Conservation (phyloP, 2,797 vertebrate species). For the Eutrigla gurnardus region DNA sequence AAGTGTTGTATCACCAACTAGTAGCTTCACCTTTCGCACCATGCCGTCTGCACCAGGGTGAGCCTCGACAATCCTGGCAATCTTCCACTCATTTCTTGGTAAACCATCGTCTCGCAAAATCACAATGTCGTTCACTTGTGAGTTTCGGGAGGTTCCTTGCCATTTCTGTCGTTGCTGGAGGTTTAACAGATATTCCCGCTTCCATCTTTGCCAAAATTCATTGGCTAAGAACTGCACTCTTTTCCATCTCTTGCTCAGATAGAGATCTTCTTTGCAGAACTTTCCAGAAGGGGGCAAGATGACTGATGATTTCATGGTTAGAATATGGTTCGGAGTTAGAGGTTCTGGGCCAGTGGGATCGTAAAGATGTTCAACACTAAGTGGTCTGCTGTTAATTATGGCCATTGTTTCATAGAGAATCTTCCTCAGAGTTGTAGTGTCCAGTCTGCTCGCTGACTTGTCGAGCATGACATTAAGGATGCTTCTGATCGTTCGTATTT, state of each 20-base stretch:
- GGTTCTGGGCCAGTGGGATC: slow-evolving; percentile 1
- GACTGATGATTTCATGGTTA: slow-evolving; percentile 14
- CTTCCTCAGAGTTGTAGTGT: slow-evolving; percentile 6
- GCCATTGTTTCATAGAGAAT: slow-evolving; percentile 30
- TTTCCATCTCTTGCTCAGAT: neutral
- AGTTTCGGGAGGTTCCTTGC: neutral
- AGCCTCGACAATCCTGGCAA: neutral
- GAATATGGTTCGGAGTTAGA: slow-evolving; percentile 5
- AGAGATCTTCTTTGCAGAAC: slow-evolving; percentile 16
- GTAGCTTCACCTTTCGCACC: slow-evolving; percentile 9
- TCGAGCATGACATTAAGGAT: slow-evolving; percentile 19
- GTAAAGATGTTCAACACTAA: slow-evolving; percentile 15
- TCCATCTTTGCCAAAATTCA: slow-evolving; percentile 31
- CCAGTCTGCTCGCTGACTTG: neutral
- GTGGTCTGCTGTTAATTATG: slow-evolving; percentile 19
- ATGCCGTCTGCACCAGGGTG: neutral
- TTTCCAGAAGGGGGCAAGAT: slow-evolving; percentile 21
- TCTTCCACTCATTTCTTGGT: slow-evolving; percentile 16
- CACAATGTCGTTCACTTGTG: slow-evolving; percentile 12
- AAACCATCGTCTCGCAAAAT: neutral
- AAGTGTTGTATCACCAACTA: neutral
- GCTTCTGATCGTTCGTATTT: slow-evolving; percentile 7
- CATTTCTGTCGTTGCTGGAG: slow-evolving; percentile 22
- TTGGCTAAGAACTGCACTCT: slow-evolving; percentile 20
- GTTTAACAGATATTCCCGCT: slow-evolving; percentile 9